Evolutionary conservation across 2,888 invertebrate species (phyloP), one percentile per base, ranked within the genome.

Genomic region (Andrena praecox): DNA sequence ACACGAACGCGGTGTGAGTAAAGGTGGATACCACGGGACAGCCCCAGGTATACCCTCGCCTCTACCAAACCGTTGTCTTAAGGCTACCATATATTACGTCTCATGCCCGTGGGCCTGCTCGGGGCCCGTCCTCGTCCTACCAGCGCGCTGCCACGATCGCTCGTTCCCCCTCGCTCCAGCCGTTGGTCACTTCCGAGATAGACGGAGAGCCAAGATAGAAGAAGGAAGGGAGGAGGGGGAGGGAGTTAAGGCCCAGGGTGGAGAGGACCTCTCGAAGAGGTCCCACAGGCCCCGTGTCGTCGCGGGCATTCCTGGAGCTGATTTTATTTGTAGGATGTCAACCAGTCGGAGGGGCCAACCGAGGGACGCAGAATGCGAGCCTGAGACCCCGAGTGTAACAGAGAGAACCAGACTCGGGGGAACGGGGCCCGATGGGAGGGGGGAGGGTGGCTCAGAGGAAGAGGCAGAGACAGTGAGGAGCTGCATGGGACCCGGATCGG

Each of bases 261-360:
- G 42, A 66, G 79, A 71, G 70, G 75, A 59, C 64, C 29, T 27
- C 87, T 86, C 86, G 86, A 86, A 89, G 90, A 90, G 91, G 91
- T 91, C 91, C 91, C 91, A 91, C 91, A 91, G 89, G 89, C 89
- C 90, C 90, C 91, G 91, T 92, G 92, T 92, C 92, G 92, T 93
- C 91, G 92, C 91, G 90, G 88, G 92, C 92, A 93, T 93, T 93
- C 93, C 91, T 91, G 89, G 90, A 92, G 92, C 91, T 91, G 93
- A 93, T 93, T 93, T 93, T 93, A 93, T 93, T 93, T 93, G 93
- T 93, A 92, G 91, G 91, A 92, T 91, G 93, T 93, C 92, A 92
- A 90, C 88, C 92, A 91, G 92, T 92, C 90, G 89, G 90, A 80
- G 84, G 85, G 77, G 74, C 80, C 76, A 73, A 82, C 82, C 84